phyloP scores from a whole-genome alignment of 2,888 invertebrate genomes.

The Subacronicta megacephala region DNA sequence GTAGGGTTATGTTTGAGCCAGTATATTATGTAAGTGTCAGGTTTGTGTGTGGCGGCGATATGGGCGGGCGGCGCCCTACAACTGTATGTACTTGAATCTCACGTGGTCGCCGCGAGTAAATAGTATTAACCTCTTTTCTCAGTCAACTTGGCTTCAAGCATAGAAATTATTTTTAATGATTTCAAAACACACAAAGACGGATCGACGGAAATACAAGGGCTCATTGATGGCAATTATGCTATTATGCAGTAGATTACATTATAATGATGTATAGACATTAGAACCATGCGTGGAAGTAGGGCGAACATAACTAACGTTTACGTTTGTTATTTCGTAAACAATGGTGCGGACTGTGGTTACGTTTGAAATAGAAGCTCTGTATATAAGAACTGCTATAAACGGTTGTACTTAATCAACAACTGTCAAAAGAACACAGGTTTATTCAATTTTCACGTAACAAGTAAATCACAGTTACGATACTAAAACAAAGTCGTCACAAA shows the following conservation, averaged over 20 bases:
- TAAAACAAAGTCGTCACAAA: conserved; percentile 4
- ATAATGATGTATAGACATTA: conserved; percentile 59
- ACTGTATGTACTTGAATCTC: conserved; percentile 53
- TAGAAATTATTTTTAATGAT: conserved; percentile 31
- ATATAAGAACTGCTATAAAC: conserved; percentile 34
- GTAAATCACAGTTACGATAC: conserved; percentile 3
- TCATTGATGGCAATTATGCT: conserved; percentile 49
- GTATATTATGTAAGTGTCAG: conserved; percentile 70
- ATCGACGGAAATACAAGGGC: conserved; percentile 27
- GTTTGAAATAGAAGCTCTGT: conserved; percentile 34
- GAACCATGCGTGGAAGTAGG: conserved; percentile 53
- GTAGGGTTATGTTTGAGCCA: conserved; percentile 54
- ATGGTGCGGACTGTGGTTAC: conserved; percentile 28
- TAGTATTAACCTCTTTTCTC: conserved; percentile 53
- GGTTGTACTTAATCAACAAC: conserved; percentile 21
- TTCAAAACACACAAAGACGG: conserved; percentile 16
- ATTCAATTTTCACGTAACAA: conserved; percentile 11
- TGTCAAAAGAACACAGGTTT: conserved; percentile 8
- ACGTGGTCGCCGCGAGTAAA: conserved; percentile 61
- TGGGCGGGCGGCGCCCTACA: conserved; percentile 80
- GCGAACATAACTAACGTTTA: conserved; percentile 56
- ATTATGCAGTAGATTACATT: conserved; percentile 54
- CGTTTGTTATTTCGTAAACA: conserved; percentile 59
- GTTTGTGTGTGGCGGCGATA: conserved; percentile 56
- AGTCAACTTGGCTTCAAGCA: conserved; percentile 22